Conservation (phyloP, 2,888 invertebrate genomes). For the Ichneumon xanthorius region DNA sequence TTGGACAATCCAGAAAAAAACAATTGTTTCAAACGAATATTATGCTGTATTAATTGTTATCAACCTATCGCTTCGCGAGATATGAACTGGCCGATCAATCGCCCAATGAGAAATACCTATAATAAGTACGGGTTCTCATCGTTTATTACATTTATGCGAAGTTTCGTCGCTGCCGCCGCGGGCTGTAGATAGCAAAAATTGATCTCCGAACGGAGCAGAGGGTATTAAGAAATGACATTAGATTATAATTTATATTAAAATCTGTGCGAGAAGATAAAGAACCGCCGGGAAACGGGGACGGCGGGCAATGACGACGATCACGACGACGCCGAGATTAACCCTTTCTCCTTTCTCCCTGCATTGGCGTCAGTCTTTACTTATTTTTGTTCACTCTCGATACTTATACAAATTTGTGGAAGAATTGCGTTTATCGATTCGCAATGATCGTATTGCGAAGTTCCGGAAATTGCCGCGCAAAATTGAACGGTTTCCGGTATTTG, state of each 20-base stretch:
- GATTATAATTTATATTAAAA: slow-evolving; percentile 85
- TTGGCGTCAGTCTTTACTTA: slow-evolving; percentile 47
- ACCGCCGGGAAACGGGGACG: slow-evolving; percentile 38
- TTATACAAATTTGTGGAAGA: too few relatives aligned
- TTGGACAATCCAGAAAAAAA: slow-evolving; percentile 22
- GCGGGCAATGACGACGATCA: slow-evolving; percentile 58
- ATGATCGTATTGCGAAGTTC: neutral
- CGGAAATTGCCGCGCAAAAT: neutral
- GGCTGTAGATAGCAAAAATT: slow-evolving; percentile 62
- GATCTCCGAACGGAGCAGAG: slow-evolving; percentile 52
- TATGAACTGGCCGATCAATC: slow-evolving; percentile 84
- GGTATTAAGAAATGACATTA: slow-evolving; percentile 84
- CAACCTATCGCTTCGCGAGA: slow-evolving; percentile 68
- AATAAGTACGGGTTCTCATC: slow-evolving; percentile 80
- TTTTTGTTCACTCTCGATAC: neutral
- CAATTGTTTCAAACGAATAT: slow-evolving; percentile 22
- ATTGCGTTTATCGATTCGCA: neutral
- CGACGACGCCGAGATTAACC: slow-evolving; percentile 57
- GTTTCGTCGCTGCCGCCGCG: slow-evolving; percentile 30
- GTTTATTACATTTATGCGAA: neutral
- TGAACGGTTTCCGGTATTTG: too few relatives aligned
- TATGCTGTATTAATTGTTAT: neutral
- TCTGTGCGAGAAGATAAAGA: slow-evolving; percentile 84
- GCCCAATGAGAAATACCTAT: slow-evolving; percentile 83
- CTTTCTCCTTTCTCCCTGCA: slow-evolving; percentile 51